Evolutionary conservation across 1,140 invertebrate genomes (phyloP), one percentile per base, ranked within the genome.

Genomic region (Ylistrum balloti): DNA sequence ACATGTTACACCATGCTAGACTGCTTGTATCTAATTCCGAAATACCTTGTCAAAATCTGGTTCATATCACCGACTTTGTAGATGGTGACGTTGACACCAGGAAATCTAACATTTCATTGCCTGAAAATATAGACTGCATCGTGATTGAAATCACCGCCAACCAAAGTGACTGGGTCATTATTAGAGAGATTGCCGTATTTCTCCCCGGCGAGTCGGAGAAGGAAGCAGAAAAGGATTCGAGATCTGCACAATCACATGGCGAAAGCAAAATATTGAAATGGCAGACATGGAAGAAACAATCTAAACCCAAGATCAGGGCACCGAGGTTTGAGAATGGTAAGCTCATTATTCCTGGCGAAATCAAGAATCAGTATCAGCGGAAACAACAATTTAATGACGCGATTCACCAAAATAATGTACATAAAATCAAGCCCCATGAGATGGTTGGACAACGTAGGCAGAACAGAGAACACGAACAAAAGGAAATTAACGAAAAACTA

Each of bases 151-250:
- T 93, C 0, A 89, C 89, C 32, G 33, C 85, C n/a, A 22, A 86
- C 5, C 90, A 91, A 32, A 90, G 35, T 32, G 86, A 89, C 7
- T 92, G 91, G 92, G 28, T 92, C 20, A 90, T 93, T 2, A 87
- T 93, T 9, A 41, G 48, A 22, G 92, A 93, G 85, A 88, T 93
- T 17, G 38, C 45, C 7, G 33, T 91, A 89, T 91, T 56, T 88
- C 56, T 74, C 28, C 56, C 56, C 2, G 56, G 56, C 5, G 56
- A 74, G 11, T 28, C 17, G 56, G 28, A 11, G 56, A 74, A 28
- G 5, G 13, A 74, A 74, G 20, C n/a, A 28, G 13, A 74, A 3
- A 5, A 28, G 17, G 28, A 28, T 17, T 22, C 45, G 9, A 74
- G 17, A 1, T 74, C n/a, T 11, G 22, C 22, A 17, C 41, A 45